A percentile compares a stretch with the other conserved stretches of the same genome.
phyloP scores from a whole-genome alignment of 2,797 vertebrate species.

The Aphelocoma californica region DNA sequence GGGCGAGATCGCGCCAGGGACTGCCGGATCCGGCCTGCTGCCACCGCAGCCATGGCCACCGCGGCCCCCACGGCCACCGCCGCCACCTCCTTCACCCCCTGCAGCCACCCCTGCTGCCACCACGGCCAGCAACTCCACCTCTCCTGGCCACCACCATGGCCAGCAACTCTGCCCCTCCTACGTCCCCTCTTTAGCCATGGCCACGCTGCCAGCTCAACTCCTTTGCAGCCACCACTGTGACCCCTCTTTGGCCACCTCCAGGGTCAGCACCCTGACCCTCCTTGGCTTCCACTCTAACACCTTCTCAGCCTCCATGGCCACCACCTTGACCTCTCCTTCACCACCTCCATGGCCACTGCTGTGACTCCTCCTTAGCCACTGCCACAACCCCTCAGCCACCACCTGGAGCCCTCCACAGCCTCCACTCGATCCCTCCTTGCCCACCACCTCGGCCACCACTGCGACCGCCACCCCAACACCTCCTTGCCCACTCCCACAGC shows the following conservation, averaged over 20 bases:
- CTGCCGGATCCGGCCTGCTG: not conserved
- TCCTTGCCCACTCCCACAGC: not conserved
- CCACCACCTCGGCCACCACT: rapidly evolving
- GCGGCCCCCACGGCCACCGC: rapidly evolving
- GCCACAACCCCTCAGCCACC: not conserved
- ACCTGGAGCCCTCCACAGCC: not conserved
- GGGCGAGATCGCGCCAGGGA: not conserved
- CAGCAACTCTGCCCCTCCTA: not conserved
- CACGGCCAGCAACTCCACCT: not conserved
- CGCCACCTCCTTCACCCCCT: not conserved
- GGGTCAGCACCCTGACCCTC: not conserved
- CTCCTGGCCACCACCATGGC: not conserved
- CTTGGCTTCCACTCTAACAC: not conserved
- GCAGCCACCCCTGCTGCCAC: not conserved
- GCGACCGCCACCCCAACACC: not conserved
- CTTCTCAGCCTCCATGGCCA: not conserved
- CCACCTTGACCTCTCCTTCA: not conserved
- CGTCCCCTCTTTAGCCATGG: not conserved
- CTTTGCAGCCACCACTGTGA: rapidly evolving
- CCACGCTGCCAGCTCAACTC: not conserved
- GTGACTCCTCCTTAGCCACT: not conserved
- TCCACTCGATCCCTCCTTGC: rapidly evolving
- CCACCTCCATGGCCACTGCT: not conserved
- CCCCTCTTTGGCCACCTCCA: not conserved
- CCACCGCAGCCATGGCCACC: not conserved